Conservation (phyloP, 2,113 vertebrate species). For the Pavo muticus region DNA sequence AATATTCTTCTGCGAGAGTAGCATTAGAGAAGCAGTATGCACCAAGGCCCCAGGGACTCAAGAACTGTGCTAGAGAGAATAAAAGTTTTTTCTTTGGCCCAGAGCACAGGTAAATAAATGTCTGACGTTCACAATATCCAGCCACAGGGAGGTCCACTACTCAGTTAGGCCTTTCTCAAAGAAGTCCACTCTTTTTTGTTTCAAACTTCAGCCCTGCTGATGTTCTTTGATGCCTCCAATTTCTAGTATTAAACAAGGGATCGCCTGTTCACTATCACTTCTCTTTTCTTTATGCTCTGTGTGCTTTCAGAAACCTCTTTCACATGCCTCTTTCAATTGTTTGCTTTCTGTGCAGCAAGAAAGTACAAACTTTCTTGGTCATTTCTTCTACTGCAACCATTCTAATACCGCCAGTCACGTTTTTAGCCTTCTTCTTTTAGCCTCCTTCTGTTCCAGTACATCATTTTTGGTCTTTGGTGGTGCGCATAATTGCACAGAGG, state of each 20-base stretch:
- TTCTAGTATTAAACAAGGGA: not conserved
- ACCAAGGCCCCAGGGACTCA: not conserved
- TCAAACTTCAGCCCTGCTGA: not conserved
- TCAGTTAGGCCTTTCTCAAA: not conserved
- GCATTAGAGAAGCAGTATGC: not conserved
- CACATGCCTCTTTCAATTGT: not conserved
- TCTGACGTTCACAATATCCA: not conserved
- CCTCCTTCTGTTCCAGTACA: not conserved
- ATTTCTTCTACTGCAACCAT: not conserved
- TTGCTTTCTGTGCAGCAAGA: not conserved
- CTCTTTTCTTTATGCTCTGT: not conserved
- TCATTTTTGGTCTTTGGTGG: not conserved
- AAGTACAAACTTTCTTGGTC: not conserved
- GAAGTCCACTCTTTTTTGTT: not conserved
- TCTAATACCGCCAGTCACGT: not conserved
- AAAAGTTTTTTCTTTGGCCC: not conserved
- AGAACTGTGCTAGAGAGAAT: not conserved
- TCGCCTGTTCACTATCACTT: not conserved
- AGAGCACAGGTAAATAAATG: not conserved
- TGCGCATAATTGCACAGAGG: not conserved
- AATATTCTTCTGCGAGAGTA: not conserved
- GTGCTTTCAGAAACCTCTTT: not conserved
- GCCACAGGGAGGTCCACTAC: not conserved
- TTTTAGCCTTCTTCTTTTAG: not conserved
- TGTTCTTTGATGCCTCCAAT: not conserved